These are phyloP conservation scores for Coptodon bakossiorum DNA, from an alignment of 2,113 vertebrate species.

Conservation along the genomic window DNA sequence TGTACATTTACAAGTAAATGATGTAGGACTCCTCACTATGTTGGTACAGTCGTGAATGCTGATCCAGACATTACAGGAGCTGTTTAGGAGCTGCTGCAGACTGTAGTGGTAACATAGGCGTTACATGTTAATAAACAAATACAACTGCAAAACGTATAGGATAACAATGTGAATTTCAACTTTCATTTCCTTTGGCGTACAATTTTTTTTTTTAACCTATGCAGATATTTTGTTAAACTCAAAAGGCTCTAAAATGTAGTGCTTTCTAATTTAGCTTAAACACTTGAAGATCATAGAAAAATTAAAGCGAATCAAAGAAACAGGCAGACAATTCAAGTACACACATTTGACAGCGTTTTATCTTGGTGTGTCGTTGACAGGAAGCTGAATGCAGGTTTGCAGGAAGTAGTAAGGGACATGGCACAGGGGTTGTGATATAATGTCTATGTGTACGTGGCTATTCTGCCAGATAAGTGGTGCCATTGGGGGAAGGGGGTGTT, in stretches of 20 bases:
- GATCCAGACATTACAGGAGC: background rate
- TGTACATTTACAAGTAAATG: background rate
- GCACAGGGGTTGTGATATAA: constrained; percentile 12
- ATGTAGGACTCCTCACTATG: background rate
- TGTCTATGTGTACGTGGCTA: background rate
- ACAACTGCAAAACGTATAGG: background rate
- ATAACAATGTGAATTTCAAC: background rate
- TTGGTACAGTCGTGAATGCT: background rate
- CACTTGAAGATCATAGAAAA: background rate
- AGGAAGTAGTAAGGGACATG: constrained; percentile 41
- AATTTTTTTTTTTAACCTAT: background rate
- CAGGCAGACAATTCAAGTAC: background rate
- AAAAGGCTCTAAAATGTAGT: background rate
- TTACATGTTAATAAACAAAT: background rate
- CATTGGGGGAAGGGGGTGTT: background rate
- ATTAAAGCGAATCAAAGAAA: background rate
- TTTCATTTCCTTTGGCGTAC: background rate
- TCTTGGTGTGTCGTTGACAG: constrained; percentile 26
- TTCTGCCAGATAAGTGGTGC: constrained; percentile 37
- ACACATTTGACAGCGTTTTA: background rate
- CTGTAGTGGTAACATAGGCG: background rate
- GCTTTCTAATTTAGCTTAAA: background rate
- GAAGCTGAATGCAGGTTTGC: constrained; percentile 32
- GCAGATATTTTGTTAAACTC: background rate
- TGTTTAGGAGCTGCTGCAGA: background rate